A percentile compares a stretch with the other conserved stretches of the same genome.
phyloP scores from a whole-genome alignment of 2,888 invertebrate genomes.

The Timema cristinae region DNA sequence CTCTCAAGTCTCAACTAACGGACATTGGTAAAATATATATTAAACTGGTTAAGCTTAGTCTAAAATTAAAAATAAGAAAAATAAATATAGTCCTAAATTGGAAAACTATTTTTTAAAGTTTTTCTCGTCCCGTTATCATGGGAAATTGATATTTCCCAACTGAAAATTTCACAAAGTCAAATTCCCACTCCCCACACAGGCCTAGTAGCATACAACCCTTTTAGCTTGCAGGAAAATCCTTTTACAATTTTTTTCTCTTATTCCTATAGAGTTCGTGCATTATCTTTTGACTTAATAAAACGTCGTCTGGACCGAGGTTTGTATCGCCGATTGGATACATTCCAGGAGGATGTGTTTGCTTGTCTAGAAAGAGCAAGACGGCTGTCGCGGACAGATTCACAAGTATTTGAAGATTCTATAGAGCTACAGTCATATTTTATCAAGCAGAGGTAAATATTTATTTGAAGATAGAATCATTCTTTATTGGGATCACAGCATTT shows the following conservation, averaged over 20 bases:
- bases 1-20: too few relatives aligned
- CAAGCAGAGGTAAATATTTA: conserved; percentile 42
- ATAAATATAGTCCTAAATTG: too few relatives aligned
- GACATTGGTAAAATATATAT: too few relatives aligned
- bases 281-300: conserved; percentile 91
- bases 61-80: too few relatives aligned
- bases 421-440: conserved; percentile 92
- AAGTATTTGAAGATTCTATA: conserved; percentile 92
- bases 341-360: conserved; percentile 94
- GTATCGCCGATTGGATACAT: conserved; percentile 88
- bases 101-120: too few relatives aligned
- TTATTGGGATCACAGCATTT: background rate
- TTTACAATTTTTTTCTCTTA: background rate
- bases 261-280: conserved; percentile 64
- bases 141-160: too few relatives aligned
- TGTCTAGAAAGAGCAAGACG: conserved; percentile 85
- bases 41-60: too few relatives aligned
- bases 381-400: conserved; percentile 86
- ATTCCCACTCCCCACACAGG: too few relatives aligned
- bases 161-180: too few relatives aligned
- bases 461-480: background rate
- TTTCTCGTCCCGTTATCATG: too few relatives aligned
- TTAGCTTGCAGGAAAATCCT: too few relatives aligned
- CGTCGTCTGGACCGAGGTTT: conserved; percentile 85
- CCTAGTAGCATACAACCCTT: too few relatives aligned